These are phyloP conservation scores for Montipora capitata DNA, from an alignment of 92 coral and sea anemone species.

Conservation along the genomic window DNA sequence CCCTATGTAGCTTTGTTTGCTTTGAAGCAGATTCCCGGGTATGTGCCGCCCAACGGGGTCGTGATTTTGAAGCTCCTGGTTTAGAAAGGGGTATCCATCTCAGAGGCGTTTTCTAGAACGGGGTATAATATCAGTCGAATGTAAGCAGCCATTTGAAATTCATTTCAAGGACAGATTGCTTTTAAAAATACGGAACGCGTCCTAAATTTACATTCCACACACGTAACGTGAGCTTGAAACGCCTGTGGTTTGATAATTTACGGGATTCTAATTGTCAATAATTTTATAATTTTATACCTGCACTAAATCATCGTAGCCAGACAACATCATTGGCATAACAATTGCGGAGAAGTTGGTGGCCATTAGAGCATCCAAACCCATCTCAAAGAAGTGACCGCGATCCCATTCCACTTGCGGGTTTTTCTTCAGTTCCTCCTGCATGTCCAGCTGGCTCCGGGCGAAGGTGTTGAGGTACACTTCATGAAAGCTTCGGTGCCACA, in stretches of 20 bases:
- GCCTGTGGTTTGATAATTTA: too few relatives aligned
- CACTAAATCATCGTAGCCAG: constrained; percentile 49
- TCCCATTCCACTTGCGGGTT: constrained; percentile 64
- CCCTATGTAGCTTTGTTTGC: too few relatives aligned
- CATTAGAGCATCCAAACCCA: constrained; percentile 62
- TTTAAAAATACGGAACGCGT: neutral
- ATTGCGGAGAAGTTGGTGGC: neutral
- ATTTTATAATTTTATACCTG: neutral
- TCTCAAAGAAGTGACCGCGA: constrained; percentile 57
- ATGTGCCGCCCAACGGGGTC: neutral
- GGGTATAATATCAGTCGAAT: neutral
- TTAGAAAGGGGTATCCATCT: neutral
- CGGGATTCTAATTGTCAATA: too few relatives aligned
- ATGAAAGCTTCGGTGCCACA: constrained; percentile 66
- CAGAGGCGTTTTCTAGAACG: neutral
- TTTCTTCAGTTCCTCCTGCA: constrained; percentile 28
- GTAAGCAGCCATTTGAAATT: too few relatives aligned
- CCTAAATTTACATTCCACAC: neutral
- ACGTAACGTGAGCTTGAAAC: too few relatives aligned
- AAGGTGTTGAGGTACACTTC: constrained; percentile 50
- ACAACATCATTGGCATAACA: constrained; percentile 34
- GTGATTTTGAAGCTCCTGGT: neutral
- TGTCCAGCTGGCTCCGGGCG: constrained; percentile 38
- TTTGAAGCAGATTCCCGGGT: neutral
- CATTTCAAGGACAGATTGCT: too few relatives aligned